These are phyloP conservation scores for Cyanocitta stelleri DNA, from an alignment of 2,113 vertebrate genomes.

Conservation along the genomic window DNA sequence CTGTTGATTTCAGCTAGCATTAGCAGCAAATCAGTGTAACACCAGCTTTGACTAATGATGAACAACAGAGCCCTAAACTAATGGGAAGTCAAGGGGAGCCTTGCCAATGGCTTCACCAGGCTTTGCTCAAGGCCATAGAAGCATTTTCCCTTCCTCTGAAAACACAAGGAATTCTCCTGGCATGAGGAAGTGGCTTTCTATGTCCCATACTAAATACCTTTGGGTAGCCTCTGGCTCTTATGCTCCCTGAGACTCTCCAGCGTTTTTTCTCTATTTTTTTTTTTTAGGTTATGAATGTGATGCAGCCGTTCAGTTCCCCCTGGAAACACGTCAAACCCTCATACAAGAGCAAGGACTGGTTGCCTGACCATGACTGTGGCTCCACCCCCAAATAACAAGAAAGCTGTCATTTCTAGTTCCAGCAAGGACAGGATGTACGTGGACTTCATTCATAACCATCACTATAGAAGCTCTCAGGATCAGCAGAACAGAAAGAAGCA, in stretches of 20 bases:
- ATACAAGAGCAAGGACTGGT: background rate
- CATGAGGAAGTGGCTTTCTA: conserved; percentile 30
- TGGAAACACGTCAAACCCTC: background rate
- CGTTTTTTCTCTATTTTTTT: background rate
- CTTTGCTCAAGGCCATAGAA: background rate
- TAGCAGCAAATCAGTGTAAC: background rate
- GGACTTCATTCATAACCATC: background rate
- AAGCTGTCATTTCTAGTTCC: background rate
- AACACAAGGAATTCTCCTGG: conserved; percentile 16
- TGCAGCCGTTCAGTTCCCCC: background rate
- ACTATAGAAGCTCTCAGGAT: background rate
- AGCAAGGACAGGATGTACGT: background rate
- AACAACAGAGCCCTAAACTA: background rate
- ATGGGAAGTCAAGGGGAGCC: background rate
- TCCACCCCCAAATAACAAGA: background rate
- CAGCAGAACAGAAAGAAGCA: background rate
- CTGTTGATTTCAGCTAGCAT: conserved; percentile 5
- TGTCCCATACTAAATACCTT: conserved; percentile 13
- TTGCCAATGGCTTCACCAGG: background rate
- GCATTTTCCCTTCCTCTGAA: conserved; percentile 28
- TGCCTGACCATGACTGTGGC: background rate
- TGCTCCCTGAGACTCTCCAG: background rate
- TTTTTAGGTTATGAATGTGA: conserved; percentile 1
- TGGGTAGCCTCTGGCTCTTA: conserved; percentile 10
- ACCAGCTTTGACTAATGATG: conserved; percentile 3